Evolutionary conservation across 2,888 invertebrate species (phyloP).

Genomic region (Hartigia nigra): DNA sequence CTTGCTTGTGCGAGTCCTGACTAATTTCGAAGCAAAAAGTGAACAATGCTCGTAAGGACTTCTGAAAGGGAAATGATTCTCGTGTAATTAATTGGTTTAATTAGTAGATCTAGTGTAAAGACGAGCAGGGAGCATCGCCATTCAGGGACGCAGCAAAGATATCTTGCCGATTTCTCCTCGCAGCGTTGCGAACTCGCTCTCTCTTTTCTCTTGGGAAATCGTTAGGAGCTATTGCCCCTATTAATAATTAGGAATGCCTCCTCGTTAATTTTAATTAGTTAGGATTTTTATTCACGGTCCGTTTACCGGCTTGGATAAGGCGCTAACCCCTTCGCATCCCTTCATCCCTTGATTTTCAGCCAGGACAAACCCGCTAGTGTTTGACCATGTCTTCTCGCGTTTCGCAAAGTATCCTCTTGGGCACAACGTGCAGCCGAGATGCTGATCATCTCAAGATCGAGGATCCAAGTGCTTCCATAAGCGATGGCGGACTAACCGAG

Average conservation of each 20-base stretch:
- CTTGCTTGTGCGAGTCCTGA: not conserved
- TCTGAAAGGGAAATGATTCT: not conserved
- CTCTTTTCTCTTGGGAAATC: constrained; percentile 10
- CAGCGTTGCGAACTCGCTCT: not conserved
- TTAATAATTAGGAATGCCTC: constrained; percentile 24
- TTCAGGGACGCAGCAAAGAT: not conserved
- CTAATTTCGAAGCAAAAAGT: constrained; percentile 12
- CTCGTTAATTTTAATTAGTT: constrained; percentile 25
- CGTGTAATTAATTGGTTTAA: constrained; percentile 33
- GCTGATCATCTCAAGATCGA: not conserved
- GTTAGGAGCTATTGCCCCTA: constrained; percentile 24
- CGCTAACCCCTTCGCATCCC: not conserved
- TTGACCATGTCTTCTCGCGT: not conserved
- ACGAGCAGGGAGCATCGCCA: not conserved
- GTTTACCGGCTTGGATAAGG: constrained; percentile 7
- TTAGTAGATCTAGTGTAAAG: constrained; percentile 1
- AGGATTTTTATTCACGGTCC: constrained; percentile 22
- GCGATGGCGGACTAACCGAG: not conserved
- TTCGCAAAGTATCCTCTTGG: not conserved
- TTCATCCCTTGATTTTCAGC: constrained; percentile 2
- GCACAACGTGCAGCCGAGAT: not conserved
- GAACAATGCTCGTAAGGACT: constrained; percentile 17
- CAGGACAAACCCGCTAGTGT: not conserved
- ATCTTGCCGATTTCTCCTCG: not conserved
- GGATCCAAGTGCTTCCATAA: not conserved